Evolutionary conservation across 1,140 invertebrate genomes (phyloP).

Genomic region (Philotrypesis tridentata): DNA sequence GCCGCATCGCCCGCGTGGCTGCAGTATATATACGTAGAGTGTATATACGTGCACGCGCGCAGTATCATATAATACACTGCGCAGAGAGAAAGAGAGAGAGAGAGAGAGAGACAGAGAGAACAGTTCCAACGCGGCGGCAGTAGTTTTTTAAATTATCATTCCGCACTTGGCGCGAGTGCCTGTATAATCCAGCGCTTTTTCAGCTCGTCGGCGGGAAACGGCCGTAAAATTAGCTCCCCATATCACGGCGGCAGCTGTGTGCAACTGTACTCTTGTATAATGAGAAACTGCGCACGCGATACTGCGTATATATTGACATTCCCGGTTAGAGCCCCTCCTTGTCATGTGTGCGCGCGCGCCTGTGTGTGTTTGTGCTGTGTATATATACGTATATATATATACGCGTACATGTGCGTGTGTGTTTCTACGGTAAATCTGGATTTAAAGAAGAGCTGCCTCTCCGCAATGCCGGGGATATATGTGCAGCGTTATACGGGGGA

Average conservation of each 20-base stretch:
- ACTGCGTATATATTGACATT: neutral
- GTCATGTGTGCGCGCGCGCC: no score
- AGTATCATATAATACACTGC: no score
- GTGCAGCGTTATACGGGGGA: neutral
- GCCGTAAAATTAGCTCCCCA: neutral
- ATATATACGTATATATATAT: no score
- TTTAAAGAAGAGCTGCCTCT: neutral
- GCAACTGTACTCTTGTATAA: constrained; percentile 11
- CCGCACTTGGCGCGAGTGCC: neutral
- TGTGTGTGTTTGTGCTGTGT: no score
- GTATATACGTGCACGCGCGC: no score
- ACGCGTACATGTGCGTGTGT: neutral
- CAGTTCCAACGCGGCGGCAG: neutral
- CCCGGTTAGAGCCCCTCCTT: neutral
- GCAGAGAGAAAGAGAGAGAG: no score
- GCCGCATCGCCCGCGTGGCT: no score
- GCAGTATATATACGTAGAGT: no score
- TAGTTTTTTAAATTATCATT: neutral
- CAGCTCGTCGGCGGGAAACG: no score
- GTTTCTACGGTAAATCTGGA: neutral
- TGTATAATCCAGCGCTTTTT: neutral
- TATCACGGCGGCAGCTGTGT: neutral
- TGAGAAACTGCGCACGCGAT: neutral
- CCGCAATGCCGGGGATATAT: no score
- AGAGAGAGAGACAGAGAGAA: no score